These are phyloP conservation scores for Zaprionus ghesquierei DNA, from an alignment of 1,140 invertebrate species.

Conservation along the genomic window DNA sequence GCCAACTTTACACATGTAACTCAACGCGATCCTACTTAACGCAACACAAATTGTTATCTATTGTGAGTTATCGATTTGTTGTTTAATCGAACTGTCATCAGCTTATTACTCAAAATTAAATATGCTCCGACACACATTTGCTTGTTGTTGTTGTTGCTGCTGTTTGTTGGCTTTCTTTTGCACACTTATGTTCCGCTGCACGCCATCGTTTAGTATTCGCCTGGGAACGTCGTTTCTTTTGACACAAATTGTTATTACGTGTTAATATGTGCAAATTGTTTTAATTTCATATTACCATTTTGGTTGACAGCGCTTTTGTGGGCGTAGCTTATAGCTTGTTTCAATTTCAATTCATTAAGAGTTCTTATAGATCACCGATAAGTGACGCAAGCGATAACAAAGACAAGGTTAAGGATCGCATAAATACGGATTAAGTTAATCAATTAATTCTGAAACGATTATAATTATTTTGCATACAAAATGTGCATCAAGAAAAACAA, in stretches of 20 bases:
- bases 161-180: conserved; percentile 58
- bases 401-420: not conserved
- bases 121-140: not conserved
- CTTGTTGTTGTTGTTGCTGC: not conserved
- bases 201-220: conserved; percentile 45
- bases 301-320: not conserved
- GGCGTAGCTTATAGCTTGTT: not conserved
- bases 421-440: not conserved
- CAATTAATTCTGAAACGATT: not conserved
- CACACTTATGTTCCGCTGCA: conserved; percentile 20
- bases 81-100: conserved; percentile 5
- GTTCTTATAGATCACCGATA: not conserved
- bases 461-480: not conserved
- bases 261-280: conserved; percentile 53
- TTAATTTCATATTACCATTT: conserved; percentile 38
- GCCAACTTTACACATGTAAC: not conserved
- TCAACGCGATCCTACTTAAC: not conserved
- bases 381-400: not conserved
- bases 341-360: conserved; percentile 8
- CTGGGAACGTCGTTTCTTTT: conserved; percentile 37
- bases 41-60: not conserved
- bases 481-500: not conserved
- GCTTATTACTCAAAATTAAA: conserved; percentile 49
- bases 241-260: conserved; percentile 69
- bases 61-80: conserved; percentile 13